Percentiles rank a stretch among this genome's conserved stretches.
Evolutionary conservation across 2,113 vertebrate genomes (phyloP).

Genomic region (Gymnogyps californianus): DNA sequence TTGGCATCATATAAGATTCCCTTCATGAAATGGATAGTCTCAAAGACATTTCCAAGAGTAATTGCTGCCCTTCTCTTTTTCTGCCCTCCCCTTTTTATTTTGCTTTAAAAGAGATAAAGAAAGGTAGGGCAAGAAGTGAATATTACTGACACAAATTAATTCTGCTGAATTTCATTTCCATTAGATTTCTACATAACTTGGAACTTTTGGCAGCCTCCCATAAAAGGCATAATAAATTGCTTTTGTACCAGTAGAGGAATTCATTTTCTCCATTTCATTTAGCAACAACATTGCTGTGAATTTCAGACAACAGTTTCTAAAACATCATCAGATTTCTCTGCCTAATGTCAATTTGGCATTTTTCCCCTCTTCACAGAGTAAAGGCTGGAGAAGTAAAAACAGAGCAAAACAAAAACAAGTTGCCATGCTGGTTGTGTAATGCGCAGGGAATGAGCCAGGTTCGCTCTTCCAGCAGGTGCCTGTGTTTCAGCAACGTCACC

Average conservation of each 20-base stretch:
- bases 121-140: slow-evolving; percentile 37
- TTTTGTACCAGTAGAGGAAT: slow-evolving; percentile 73
- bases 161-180: slow-evolving; percentile 63
- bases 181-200: slow-evolving; percentile 66
- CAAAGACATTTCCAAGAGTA: slow-evolving; percentile 19
- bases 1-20: slow-evolving; percentile 7
- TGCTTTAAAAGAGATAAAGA: slow-evolving; percentile 18
- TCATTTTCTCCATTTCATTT: slow-evolving; percentile 72
- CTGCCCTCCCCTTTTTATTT: slow-evolving; percentile 14
- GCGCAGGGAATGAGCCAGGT: accelerated
- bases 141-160: slow-evolving; percentile 12
- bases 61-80: slow-evolving; percentile 14
- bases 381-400: background rate
- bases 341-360: slow-evolving; percentile 65
- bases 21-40: background rate
- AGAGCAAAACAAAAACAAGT: slow-evolving; percentile 18
- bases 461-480: background rate
- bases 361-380: background rate
- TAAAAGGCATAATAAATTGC: slow-evolving; percentile 72
- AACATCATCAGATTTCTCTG: slow-evolving; percentile 65
- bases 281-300: slow-evolving; percentile 70
- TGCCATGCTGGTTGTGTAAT: background rate
- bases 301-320: slow-evolving; percentile 69
- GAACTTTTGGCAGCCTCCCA: slow-evolving; percentile 70
- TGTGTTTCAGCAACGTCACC: background rate